Conservation (phyloP, 2,888 invertebrate species). For the Galerucella nymphaeae region DNA sequence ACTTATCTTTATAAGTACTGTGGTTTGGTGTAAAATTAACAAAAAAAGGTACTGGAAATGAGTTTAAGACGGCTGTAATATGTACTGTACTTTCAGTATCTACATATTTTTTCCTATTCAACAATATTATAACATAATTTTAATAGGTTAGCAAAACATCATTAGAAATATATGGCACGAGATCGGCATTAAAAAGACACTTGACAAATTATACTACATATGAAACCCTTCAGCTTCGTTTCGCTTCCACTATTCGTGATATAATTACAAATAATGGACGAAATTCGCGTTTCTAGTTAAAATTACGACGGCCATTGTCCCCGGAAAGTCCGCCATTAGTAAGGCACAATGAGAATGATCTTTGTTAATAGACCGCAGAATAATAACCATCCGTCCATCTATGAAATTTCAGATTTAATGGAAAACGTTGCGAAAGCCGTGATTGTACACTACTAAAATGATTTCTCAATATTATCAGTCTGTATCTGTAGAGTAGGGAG, state of each 20-base stretch:
- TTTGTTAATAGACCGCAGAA: slow-evolving; percentile 12
- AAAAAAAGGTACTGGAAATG: no score
- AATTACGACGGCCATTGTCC: slow-evolving; percentile 12
- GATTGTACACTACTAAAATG: slow-evolving; percentile 6
- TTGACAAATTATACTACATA: slow-evolving; percentile 13
- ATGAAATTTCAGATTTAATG: slow-evolving; percentile 10
- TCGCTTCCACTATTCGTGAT: slow-evolving; percentile 14
- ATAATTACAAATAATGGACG: slow-evolving; percentile 23
- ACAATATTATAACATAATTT: not conserved
- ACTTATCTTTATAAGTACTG: no score
- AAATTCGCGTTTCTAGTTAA: slow-evolving; percentile 15
- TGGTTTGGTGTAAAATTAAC: no score
- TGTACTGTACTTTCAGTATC: not conserved
- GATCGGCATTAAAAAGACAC: slow-evolving; percentile 14
- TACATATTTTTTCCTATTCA: not conserved
- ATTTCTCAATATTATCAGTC: no score
- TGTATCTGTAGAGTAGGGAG: no score
- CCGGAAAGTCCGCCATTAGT: slow-evolving; percentile 18
- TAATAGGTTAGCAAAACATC: not conserved
- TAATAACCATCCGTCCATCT: slow-evolving; percentile 13
- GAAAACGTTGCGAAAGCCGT: slow-evolving; percentile 1
- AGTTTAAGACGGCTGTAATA: no score
- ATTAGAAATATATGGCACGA: not conserved
- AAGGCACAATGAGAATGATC: slow-evolving; percentile 19
- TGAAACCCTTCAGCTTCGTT: slow-evolving; percentile 14